A percentile compares a stretch with the other conserved stretches of the same genome.
phyloP scores from a whole-genome alignment of 1,140 invertebrate genomes.

The Epicauta chinensis region DNA sequence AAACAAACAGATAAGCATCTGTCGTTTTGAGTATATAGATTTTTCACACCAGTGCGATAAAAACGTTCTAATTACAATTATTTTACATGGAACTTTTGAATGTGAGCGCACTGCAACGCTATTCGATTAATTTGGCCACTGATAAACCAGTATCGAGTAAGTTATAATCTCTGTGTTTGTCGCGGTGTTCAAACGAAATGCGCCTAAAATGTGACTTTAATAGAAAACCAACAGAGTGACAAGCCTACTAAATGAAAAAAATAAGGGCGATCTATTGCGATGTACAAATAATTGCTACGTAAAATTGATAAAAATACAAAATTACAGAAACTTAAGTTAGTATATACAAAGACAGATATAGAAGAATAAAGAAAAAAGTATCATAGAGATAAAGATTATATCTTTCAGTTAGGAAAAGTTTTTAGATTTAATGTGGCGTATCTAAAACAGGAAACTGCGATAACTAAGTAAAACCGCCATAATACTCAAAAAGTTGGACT shows the following conservation, averaged over 20 bases:
- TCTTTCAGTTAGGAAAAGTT: conserved; percentile 28
- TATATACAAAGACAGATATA: not conserved
- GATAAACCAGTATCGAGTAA: no score
- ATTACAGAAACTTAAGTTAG: no score
- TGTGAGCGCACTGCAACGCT: no score
- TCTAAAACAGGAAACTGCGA: conserved; percentile 32
- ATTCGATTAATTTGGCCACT: no score
- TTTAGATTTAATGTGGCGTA: conserved; percentile 34
- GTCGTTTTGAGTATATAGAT: no score
- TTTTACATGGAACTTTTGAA: no score
- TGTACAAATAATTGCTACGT: conserved; percentile 33
- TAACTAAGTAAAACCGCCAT: conserved; percentile 28
- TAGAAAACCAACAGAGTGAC: conserved; percentile 5
- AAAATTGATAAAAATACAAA: conserved; percentile 22
- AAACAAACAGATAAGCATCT: no score
- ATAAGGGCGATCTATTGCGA: conserved; percentile 27
- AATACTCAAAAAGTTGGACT: conserved; percentile 26
- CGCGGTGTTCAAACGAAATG: no score
- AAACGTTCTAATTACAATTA: no score
- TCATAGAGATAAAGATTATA: conserved; percentile 32
- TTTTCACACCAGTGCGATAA: no score
- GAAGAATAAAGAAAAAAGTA: conserved; percentile 13
- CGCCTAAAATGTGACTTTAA: not conserved
- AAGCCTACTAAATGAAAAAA: conserved; percentile 2
- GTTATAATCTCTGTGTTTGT: no score